Evolutionary conservation across 2,888 invertebrate species (phyloP).

Genomic region (Ecdyonurus torrentis): DNA sequence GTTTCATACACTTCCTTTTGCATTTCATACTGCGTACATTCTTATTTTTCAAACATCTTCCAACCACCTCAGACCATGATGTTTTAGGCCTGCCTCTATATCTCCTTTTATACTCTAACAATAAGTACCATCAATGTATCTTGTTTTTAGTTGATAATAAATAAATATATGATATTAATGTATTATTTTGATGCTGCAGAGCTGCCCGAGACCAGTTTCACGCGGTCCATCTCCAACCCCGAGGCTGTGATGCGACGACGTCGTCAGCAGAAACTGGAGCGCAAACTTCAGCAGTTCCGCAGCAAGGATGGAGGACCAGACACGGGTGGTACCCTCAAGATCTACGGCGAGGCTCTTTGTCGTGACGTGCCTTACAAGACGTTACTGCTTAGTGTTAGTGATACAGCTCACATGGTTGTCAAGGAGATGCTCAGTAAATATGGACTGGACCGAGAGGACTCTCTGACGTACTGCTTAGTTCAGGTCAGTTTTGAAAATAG

Average conservation of each 20-base stretch:
- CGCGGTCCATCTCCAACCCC: slow-evolving; percentile 97
- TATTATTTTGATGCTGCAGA: slow-evolving; percentile 36
- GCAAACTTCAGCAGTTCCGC: slow-evolving; percentile 88
- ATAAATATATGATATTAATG: too few species aligned
- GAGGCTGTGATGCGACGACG: slow-evolving; percentile 98
- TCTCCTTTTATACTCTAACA: too few species aligned
- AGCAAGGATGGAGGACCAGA: slow-evolving; percentile 91
- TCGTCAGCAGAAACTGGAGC: slow-evolving; percentile 90
- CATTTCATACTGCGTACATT: too few species aligned
- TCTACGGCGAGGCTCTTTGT: slow-evolving; percentile 92
- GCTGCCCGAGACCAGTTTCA: slow-evolving; percentile 95
- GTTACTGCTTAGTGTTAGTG: slow-evolving; percentile 78
- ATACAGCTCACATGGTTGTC: slow-evolving; percentile 83
- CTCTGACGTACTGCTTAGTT: slow-evolving; percentile 82
- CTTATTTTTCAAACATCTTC: too few species aligned
- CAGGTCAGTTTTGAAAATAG: too few species aligned
- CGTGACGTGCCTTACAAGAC: slow-evolving; percentile 98
- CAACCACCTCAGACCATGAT: too few species aligned
- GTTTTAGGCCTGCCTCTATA: too few species aligned
- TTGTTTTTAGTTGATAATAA: too few species aligned
- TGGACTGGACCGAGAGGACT: slow-evolving; percentile 78
- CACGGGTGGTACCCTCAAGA: slow-evolving; percentile 78
- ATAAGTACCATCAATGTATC: too few species aligned
- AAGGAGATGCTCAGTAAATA: slow-evolving; percentile 96
- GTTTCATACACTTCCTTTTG: too few species aligned